Conservation (phyloP, 2,797 vertebrate species). For the Lepilemur septentrionalis region DNA sequence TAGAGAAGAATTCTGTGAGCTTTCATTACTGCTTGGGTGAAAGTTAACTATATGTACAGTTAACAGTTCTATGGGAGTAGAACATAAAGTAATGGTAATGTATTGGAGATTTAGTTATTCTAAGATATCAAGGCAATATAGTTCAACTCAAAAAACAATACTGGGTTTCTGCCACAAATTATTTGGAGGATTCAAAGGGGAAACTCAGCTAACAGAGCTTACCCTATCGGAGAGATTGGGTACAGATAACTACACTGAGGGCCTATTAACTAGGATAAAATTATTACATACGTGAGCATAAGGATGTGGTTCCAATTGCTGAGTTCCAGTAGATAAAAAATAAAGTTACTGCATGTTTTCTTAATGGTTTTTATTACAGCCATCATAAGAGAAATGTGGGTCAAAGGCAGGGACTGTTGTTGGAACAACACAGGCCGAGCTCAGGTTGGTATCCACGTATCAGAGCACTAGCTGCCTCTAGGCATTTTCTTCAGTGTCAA, state of each 20-base stretch:
- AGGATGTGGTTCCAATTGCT: not conserved
- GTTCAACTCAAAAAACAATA: slow-evolving; percentile 3
- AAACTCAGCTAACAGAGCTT: not conserved
- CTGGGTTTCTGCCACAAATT: slow-evolving; percentile 27
- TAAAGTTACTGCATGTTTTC: not conserved
- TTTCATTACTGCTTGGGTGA: not conserved
- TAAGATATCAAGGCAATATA: not conserved
- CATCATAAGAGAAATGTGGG: not conserved
- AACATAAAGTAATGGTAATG: not conserved
- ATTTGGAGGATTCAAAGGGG: not conserved
- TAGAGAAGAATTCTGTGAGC: not conserved
- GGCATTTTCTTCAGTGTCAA: not conserved
- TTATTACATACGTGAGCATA: not conserved
- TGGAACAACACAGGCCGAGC: not conserved
- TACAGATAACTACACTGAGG: not conserved
- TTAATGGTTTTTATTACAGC: not conserved
- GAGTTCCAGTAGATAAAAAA: not conserved
- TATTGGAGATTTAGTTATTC: not conserved
- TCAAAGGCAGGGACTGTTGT: not conserved
- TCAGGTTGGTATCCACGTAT: not conserved
- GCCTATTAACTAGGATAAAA: slow-evolving; percentile 13
- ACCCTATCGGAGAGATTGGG: not conserved
- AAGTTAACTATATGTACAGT: not conserved
- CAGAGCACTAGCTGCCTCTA: not conserved
- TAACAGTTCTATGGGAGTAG: not conserved